These are phyloP conservation scores for Pogonomyrmex barbatus DNA, from an alignment of 1,140 invertebrate species.

Conservation along the genomic window DNA sequence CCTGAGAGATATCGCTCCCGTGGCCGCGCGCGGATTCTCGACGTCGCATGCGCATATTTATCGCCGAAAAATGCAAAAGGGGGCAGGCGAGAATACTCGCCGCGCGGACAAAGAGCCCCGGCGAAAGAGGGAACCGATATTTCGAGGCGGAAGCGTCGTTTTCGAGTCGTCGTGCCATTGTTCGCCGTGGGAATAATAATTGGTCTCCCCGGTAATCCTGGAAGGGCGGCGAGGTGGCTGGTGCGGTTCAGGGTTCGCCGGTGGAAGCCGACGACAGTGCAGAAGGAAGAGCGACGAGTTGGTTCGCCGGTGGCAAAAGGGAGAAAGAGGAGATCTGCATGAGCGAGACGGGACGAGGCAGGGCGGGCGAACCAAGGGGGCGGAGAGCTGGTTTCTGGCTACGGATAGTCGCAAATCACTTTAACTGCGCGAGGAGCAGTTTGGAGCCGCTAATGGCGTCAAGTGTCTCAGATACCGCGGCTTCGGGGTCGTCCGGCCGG, in stretches of 20 bases:
- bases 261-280: slow-evolving; percentile 53
- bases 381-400: slow-evolving; percentile 76
- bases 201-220: slow-evolving; percentile 70
- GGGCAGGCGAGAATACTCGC: slow-evolving; percentile 41
- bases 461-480: slow-evolving; percentile 85
- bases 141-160: slow-evolving; percentile 56
- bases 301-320: slow-evolving; percentile 51
- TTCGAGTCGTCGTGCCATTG: slow-evolving; percentile 64
- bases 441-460: slow-evolving; percentile 85
- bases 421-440: slow-evolving; percentile 85
- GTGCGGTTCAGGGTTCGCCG: slow-evolving; percentile 61
- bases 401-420: slow-evolving; percentile 85
- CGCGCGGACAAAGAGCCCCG: slow-evolving; percentile 56
- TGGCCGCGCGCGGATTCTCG: slow-evolving; percentile 54
- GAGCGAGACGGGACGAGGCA: slow-evolving; percentile 18
- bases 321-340: slow-evolving; percentile 50
- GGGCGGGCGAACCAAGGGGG: slow-evolving; percentile 49
- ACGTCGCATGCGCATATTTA: slow-evolving; percentile 62
- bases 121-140: slow-evolving; percentile 64
- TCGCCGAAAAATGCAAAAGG: slow-evolving; percentile 62
- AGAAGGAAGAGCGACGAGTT: slow-evolving; percentile 53
- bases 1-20: slow-evolving; percentile 56
- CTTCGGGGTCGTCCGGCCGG: slow-evolving; percentile 79
- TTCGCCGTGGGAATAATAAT: slow-evolving; percentile 71
- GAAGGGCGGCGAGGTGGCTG: slow-evolving; percentile 52